phyloP scores from a whole-genome alignment of 2,113 vertebrate genomes.

The Cairina moschata region DNA sequence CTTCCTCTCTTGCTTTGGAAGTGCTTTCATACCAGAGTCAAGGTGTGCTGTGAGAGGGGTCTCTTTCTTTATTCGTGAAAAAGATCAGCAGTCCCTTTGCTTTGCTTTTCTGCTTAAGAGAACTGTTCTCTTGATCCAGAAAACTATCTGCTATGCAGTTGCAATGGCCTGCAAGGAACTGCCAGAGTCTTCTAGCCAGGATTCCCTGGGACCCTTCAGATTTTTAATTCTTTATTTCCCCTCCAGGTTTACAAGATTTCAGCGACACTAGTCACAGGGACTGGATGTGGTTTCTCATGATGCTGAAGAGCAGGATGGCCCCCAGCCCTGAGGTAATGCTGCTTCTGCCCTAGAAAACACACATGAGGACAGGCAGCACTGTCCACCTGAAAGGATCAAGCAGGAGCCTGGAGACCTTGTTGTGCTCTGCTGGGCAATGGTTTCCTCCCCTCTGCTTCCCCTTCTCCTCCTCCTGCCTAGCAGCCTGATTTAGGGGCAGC shows the following conservation, averaged over 20 bases:
- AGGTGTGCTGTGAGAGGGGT: background rate
- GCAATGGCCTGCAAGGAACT: background rate
- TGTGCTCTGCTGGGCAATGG: background rate
- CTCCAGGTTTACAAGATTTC: background rate
- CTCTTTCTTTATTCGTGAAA: background rate
- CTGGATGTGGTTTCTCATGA: background rate
- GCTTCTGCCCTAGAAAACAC: background rate
- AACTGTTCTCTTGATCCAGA: background rate
- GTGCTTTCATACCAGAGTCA: background rate
- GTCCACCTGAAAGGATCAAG: background rate
- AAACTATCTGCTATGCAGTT: background rate
- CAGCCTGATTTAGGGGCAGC: background rate
- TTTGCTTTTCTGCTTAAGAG: background rate
- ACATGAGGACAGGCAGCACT: background rate
- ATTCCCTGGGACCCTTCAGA: background rate
- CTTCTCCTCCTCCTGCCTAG: background rate
- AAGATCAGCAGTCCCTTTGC: background rate
- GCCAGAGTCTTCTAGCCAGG: background rate
- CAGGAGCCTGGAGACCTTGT: background rate
- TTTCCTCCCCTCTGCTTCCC: background rate
- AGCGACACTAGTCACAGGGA: background rate
- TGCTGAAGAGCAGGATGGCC: background rate
- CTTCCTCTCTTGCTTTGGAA: background rate
- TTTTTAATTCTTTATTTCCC: background rate
- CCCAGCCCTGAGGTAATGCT: background rate